Evolutionary conservation across 2,888 invertebrate genomes (phyloP).

Genomic region (Clusia tigrina): DNA sequence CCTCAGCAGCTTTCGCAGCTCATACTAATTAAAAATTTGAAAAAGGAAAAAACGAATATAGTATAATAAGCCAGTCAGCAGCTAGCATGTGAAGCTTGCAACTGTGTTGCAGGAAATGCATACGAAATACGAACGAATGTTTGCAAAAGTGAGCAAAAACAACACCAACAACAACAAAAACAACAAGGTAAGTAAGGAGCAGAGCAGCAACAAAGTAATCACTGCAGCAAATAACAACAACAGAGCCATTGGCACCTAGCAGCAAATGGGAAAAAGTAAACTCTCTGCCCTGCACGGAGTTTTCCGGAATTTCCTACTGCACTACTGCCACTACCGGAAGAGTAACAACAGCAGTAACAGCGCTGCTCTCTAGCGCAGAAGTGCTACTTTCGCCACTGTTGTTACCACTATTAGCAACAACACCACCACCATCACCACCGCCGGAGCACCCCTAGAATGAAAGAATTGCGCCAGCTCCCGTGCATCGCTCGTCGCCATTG

Average conservation of each 20-base stretch:
- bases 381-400: no score
- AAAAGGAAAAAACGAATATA: background rate
- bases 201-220: background rate
- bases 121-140: background rate
- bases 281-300: slow-evolving; percentile 1
- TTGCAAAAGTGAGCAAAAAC: background rate
- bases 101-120: slow-evolving; percentile 6
- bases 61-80: no score
- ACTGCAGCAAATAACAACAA: slow-evolving; percentile 45
- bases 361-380: no score
- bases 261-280: slow-evolving; percentile 22
- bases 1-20: no score
- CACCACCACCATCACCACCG: no score
- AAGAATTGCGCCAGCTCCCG: no score
- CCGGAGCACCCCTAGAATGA: background rate
- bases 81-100: background rate
- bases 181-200: no score
- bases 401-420: no score
- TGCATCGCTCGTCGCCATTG: no score
- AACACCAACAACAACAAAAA: background rate
- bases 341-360: background rate
- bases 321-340: background rate
- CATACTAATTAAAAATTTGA: background rate
- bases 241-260: slow-evolving; percentile 40
- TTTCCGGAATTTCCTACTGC: background rate